These are phyloP conservation scores for Aptenodytes forsteri DNA, from an alignment of 2,113 vertebrate genomes.

Conservation along the genomic window DNA sequence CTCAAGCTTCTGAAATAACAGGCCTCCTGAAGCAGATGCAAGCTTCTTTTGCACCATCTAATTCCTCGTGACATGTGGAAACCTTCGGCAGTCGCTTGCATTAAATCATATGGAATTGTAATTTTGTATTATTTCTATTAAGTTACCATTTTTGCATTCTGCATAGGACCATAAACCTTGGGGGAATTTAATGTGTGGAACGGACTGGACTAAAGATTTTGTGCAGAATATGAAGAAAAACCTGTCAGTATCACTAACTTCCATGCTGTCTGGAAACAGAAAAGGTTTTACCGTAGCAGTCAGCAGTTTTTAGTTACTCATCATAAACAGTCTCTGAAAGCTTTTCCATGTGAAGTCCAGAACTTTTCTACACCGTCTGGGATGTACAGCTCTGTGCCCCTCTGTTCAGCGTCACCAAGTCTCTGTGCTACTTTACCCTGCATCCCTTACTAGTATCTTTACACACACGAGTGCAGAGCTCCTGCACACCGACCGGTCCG, in stretches of 20 bases:
- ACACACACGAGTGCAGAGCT: background rate
- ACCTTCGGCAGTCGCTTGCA: background rate
- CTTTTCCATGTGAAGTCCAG: background rate
- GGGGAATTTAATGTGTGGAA: accelerated
- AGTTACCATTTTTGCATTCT: background rate
- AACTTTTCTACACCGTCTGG: no score
- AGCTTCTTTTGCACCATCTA: background rate
- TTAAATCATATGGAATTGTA: background rate
- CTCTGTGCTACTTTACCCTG: background rate
- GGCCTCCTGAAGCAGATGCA: background rate
- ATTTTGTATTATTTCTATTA: background rate
- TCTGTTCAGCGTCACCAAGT: no score
- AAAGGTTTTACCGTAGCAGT: background rate
- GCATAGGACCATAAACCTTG: background rate
- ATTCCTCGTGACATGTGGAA: accelerated
- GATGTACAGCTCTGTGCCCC: background rate
- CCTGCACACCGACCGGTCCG: no score
- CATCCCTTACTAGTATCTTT: no score
- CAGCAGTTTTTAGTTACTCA: no score
- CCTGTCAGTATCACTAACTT: no score
- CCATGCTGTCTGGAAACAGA: no score
- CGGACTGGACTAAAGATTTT: background rate
- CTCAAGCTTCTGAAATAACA: background rate
- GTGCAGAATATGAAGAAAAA: background rate
- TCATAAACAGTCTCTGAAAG: background rate